These are phyloP conservation scores for Cylindroiulus punctatus DNA, from an alignment of 2,888 invertebrate genomes.

Conservation along the genomic window DNA sequence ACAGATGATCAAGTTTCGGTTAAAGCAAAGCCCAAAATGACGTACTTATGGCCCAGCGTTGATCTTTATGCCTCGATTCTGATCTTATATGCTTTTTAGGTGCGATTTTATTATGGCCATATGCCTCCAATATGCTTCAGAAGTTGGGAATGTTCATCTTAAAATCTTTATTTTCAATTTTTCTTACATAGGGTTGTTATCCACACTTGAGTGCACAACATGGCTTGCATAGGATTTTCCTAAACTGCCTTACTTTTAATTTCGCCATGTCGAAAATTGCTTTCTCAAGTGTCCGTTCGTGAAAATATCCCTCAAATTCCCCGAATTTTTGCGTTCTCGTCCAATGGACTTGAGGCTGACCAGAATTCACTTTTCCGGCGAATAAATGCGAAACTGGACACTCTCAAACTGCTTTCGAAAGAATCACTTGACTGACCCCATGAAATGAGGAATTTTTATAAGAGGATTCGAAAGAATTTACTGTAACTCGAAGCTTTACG, in stretches of 20 bases:
- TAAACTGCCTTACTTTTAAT: background rate
- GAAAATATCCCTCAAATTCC: background rate
- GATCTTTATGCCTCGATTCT: slow-evolving; percentile 3
- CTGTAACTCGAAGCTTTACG: background rate
- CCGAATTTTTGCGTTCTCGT: background rate
- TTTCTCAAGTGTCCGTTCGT: background rate
- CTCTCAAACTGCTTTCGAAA: background rate
- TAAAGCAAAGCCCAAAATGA: background rate
- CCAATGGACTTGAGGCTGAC: background rate
- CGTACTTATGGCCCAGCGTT: background rate
- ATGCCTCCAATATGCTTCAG: background rate
- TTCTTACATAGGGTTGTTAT: too few species aligned
- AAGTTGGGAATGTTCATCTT: background rate
- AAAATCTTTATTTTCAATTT: background rate
- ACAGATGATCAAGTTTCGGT: background rate
- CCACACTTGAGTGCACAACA: too few species aligned
- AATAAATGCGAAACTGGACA: background rate
- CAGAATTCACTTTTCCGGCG: too few species aligned
- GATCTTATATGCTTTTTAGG: background rate
- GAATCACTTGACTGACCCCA: background rate
- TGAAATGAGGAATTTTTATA: background rate
- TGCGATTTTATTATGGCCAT: background rate
- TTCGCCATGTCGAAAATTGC: background rate
- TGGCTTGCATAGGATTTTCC: background rate
- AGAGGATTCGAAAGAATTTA: background rate